Conservation (phyloP, 1,140 invertebrate genomes). For the Ostrea edulis region DNA sequence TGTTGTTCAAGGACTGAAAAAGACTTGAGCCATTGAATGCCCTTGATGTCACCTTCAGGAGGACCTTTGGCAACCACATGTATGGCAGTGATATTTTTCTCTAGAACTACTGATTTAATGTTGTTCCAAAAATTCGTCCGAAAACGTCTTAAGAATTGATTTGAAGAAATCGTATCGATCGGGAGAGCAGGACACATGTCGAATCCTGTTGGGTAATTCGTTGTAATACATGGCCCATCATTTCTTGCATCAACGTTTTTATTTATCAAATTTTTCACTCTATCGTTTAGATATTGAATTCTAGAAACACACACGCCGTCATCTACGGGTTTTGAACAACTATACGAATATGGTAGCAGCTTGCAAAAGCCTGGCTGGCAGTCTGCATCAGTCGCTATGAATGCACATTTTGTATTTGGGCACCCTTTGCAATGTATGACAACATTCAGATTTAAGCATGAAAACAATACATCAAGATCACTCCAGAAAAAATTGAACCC, state of each 20-base stretch:
- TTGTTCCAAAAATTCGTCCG: neutral
- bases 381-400: neutral
- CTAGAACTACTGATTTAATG: neutral
- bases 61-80: neutral
- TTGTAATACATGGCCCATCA: neutral
- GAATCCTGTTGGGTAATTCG: neutral
- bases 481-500: neutral
- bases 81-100: neutral
- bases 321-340: neutral
- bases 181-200: neutral
- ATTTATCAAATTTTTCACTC: neutral
- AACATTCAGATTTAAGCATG: neutral
- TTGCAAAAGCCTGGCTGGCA: neutral
- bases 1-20: neutral
- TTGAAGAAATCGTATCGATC: neutral
- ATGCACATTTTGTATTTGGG: neutral
- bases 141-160: neutral
- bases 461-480: neutral
- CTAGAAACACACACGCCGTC: neutral
- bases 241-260: neutral
- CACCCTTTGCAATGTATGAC: neutral
- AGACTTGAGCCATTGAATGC: neutral
- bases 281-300: neutral
- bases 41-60: neutral
- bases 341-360: neutral